These are phyloP conservation scores for Phylloscopus collybita DNA, from an alignment of 2,797 vertebrate genomes.

Conservation along the genomic window DNA sequence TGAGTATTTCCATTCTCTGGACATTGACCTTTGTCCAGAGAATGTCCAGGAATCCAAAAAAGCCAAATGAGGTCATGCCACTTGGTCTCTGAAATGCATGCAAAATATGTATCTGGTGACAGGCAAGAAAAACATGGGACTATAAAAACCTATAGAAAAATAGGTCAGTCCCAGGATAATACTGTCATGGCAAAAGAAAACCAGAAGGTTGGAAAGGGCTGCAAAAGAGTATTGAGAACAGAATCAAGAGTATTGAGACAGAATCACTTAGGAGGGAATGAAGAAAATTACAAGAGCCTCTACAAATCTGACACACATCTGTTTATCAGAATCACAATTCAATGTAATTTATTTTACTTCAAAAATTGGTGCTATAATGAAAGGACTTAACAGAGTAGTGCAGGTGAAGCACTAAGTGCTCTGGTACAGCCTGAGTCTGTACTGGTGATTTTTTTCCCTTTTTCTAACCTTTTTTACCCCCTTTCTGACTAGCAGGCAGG, in stretches of 20 bases:
- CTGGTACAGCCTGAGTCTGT: background rate
- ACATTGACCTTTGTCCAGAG: slow-evolving; percentile 56
- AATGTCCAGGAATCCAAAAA: background rate
- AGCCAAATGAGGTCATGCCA: background rate
- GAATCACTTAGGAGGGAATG: background rate
- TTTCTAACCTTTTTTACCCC: background rate
- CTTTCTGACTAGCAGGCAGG: background rate
- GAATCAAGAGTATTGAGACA: background rate
- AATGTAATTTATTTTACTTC: background rate
- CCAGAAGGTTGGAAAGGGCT: background rate
- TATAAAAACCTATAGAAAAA: background rate
- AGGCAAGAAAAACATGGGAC: background rate
- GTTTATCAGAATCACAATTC: background rate
- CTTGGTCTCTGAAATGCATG: background rate
- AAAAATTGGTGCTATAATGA: background rate
- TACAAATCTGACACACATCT: background rate
- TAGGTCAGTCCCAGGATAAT: background rate
- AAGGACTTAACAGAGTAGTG: background rate
- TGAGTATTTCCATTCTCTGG: slow-evolving; percentile 4
- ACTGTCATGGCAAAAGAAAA: background rate
- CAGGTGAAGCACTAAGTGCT: background rate
- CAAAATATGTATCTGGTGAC: background rate
- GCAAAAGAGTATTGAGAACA: background rate
- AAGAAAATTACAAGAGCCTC: background rate
- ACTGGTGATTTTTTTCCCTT: background rate